Evolutionary conservation across 2,113 vertebrate genomes (phyloP).

Genomic region (Ageneiosus marmoratus): DNA sequence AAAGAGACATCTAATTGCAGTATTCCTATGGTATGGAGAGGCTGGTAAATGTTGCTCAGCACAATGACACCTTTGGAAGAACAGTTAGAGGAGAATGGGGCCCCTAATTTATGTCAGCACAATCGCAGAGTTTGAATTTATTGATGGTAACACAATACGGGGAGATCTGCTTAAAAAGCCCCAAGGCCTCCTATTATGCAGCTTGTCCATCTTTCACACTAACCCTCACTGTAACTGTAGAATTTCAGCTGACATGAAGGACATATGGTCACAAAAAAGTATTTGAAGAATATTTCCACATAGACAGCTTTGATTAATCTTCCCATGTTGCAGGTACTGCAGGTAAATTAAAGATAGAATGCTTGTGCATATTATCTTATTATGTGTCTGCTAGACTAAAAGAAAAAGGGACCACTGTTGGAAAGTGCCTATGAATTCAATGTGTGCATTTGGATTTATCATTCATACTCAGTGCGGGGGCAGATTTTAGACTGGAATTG

Average conservation of each 20-base stretch:
- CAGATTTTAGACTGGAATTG: constrained; percentile 50
- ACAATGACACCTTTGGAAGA: constrained; percentile 59
- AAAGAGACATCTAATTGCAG: constrained; percentile 49
- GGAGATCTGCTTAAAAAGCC: constrained; percentile 62
- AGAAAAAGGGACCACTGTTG: constrained; percentile 32
- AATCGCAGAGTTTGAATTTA: constrained; percentile 60
- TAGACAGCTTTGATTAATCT: not conserved
- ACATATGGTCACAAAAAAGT: constrained; percentile 58
- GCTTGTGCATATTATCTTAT: not conserved
- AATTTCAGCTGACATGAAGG: constrained; percentile 59
- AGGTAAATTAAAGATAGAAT: constrained; percentile 56
- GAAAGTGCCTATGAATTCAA: constrained; percentile 55
- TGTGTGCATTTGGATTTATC: constrained; percentile 53
- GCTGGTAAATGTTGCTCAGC: constrained; percentile 34
- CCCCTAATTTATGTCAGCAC: constrained; percentile 65
- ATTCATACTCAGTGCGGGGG: constrained; percentile 43
- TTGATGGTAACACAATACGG: constrained; percentile 61
- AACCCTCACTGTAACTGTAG: constrained; percentile 62
- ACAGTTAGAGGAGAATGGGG: constrained; percentile 47
- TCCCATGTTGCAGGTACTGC: constrained; percentile 52
- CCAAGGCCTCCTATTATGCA: constrained; percentile 59
- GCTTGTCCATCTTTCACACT: constrained; percentile 65
- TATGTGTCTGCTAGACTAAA: not conserved
- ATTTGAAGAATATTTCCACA: constrained; percentile 48
- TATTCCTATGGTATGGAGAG: constrained; percentile 31